Conservation (phyloP, 1,140 invertebrate genomes). For the Sitodiplosis mosellana region DNA sequence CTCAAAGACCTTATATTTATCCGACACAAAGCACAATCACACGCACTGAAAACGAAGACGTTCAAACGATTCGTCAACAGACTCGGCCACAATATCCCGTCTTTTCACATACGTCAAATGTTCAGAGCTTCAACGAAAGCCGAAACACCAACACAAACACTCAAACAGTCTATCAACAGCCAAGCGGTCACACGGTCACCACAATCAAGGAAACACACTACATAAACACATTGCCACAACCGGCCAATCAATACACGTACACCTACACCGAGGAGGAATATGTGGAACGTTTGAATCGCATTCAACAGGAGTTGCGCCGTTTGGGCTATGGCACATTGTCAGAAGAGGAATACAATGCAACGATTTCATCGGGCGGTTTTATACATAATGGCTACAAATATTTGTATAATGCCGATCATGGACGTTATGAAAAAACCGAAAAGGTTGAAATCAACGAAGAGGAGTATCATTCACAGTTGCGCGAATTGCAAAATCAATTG, state of each 20-base stretch:
- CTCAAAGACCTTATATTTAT: not conserved
- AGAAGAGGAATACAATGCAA: not conserved
- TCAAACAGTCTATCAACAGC: no score
- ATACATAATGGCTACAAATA: conserved; percentile 1
- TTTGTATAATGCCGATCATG: not conserved
- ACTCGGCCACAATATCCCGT: not conserved
- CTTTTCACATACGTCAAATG: not conserved
- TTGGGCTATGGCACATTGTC: not conserved
- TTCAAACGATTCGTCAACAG: not conserved
- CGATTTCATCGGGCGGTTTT: not conserved
- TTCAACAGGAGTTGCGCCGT: not conserved
- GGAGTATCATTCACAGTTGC: not conserved
- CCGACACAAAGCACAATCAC: not conserved
- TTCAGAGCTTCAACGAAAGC: not conserved
- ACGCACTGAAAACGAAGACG: not conserved
- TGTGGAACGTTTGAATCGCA: not conserved
- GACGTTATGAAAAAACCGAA: conserved; percentile 1
- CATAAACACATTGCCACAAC: no score
- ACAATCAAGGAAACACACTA: no score
- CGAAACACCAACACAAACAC: no score
- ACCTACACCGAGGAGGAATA: not conserved
- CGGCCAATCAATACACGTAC: not conserved
- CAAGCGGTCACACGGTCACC: no score
- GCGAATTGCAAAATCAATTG: not conserved
- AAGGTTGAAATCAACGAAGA: not conserved